Evolutionary conservation across 2,888 invertebrate species (phyloP).

Genomic region (Argyresthia goedartella): DNA sequence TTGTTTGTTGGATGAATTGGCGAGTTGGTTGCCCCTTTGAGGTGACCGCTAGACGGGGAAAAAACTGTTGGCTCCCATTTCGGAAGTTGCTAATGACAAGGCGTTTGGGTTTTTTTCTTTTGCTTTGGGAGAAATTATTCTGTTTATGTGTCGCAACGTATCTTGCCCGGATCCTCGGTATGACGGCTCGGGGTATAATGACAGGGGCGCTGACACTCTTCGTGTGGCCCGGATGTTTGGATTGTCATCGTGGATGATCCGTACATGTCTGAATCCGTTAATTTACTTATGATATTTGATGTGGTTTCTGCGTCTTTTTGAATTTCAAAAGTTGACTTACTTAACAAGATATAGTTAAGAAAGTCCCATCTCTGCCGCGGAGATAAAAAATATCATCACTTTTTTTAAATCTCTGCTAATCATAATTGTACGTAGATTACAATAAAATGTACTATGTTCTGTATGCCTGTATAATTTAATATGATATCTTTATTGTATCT

Average conservation of each 20-base stretch:
- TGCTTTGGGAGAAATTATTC: conserved; percentile 27
- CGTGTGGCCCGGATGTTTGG: conserved; percentile 62
- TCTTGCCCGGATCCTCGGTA: conserved; percentile 13
- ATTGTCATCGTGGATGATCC: conserved; percentile 43
- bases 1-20: conserved; percentile 61
- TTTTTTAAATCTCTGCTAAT: too few species aligned
- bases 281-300: too few species aligned
- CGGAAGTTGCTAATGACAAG: conserved; percentile 66
- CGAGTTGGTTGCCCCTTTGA: conserved; percentile 60
- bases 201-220: conserved; percentile 27
- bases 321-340: too few species aligned
- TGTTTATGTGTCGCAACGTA: conserved; percentile 40
- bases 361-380: too few species aligned
- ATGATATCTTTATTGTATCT: too few species aligned
- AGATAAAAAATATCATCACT: too few species aligned
- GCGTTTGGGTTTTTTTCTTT: conserved; percentile 49
- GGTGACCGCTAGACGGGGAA: conserved; percentile 40
- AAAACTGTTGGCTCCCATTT: conserved; percentile 46
- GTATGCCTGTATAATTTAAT: too few species aligned
- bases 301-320: too few species aligned
- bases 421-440: too few species aligned
- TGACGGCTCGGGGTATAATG: conserved; percentile 34
- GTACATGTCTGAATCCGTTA: conserved; percentile 27
- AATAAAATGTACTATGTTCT: too few species aligned
- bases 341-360: too few species aligned